phyloP scores from a whole-genome alignment of 2,888 invertebrate species.

The Tricholauxania praeusta region DNA sequence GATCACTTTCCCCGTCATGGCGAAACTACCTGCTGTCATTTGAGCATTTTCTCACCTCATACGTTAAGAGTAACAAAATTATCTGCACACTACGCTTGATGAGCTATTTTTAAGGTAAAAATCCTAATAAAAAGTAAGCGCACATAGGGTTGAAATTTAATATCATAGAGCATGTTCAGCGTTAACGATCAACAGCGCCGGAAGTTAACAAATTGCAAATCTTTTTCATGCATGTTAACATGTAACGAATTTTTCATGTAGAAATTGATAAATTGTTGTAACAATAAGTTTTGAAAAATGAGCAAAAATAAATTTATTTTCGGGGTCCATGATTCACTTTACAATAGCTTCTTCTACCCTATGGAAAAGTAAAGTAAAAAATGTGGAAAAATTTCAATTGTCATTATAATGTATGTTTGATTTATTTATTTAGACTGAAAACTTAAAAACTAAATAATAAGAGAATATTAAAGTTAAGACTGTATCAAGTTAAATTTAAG shows the following conservation, averaged over 20 bases:
- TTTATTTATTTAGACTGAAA: too few relatives aligned
- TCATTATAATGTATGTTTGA: not conserved
- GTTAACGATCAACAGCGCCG: not conserved
- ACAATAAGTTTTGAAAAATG: constrained; percentile 16
- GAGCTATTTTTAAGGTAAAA: not conserved
- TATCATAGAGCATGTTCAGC: constrained; percentile 23
- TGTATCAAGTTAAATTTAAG: not conserved
- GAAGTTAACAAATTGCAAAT: constrained; percentile 28
- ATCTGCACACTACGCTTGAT: not conserved
- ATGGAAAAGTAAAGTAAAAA: not conserved
- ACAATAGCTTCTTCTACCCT: not conserved
- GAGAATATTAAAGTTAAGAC: not conserved
- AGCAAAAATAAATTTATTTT: not conserved
- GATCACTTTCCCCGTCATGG: constrained; percentile 12
- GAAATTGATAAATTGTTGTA: not conserved
- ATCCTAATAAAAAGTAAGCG: not conserved
- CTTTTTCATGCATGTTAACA: not conserved
- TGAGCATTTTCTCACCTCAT: constrained; percentile 24
- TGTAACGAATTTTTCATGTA: constrained; percentile 1
- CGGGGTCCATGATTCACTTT: not conserved
- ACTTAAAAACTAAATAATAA: not conserved
- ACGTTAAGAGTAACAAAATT: not conserved
- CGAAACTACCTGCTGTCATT: constrained; percentile 22
- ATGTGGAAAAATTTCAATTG: not conserved
- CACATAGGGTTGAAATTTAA: constrained; percentile 20